Evolutionary conservation across 2,888 invertebrate species (phyloP), one percentile per base, ranked within the genome.

Genomic region (Julus scanicus): DNA sequence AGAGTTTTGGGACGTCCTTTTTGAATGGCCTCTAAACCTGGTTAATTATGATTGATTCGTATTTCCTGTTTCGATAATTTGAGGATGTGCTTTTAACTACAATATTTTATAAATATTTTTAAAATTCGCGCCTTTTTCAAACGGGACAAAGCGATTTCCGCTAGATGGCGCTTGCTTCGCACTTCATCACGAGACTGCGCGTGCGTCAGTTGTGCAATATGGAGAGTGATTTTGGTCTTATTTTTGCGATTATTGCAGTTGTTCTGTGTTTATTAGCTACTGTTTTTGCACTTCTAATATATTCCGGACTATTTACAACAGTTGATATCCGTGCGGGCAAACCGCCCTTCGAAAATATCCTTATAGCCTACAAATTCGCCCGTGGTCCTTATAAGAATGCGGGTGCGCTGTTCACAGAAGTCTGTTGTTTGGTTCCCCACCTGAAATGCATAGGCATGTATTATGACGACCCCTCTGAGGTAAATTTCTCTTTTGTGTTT

Each of bases 381-480:
- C 90, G 91, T 80, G 93, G 93, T 4, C 91, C 92, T 0, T 93
- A 93, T 91, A 91, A 91, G 89, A 91, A 92, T 87, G 91, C 91
- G 86, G 92, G 93, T 6, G 90, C 90, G 3, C 89, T 92, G 15
- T 93, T 93, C 90, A 92, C 92, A 1, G 92, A 93, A 90, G 91
- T 91, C 1, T 90, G 91, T 63, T 90, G 90, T n/a, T 89, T 92
- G 44, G 91, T 91, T 3, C 93, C 93, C 1, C 90, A 91, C 63
- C 90, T 91, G 87, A 91, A 91, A 89, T 91, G 91, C 29, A 90
- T 93, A 86, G 93, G 93, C 4, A 91, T 93, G 8, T 93, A 92
- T 90, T 93, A 93, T 89, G 93, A 93, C 89, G 92, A 93, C 89
- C 93, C 93, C 0, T 90, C 91, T 86, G 90, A 91, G 91, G 93